A percentile compares a stretch with the other conserved stretches of the same genome.
These are phyloP conservation scores for Tiliacea aurago DNA, from an alignment of 2,888 invertebrate species.

Conservation along the genomic window DNA sequence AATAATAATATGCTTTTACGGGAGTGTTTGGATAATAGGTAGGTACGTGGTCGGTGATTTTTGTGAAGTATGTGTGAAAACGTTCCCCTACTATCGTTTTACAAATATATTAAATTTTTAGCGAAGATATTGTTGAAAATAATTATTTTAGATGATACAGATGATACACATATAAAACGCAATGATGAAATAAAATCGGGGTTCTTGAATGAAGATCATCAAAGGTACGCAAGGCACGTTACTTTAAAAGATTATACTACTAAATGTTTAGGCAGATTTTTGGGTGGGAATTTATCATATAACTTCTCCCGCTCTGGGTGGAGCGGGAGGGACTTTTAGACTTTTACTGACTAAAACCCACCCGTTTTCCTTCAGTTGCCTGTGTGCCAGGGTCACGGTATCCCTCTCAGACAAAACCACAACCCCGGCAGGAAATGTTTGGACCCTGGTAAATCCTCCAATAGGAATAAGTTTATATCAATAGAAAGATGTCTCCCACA, in stretches of 20 bases:
- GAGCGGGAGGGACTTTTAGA: too few species aligned
- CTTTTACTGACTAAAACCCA: too few species aligned
- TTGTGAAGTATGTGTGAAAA: not conserved
- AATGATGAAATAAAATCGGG: not conserved
- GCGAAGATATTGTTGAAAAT: not conserved
- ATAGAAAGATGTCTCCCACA: not conserved
- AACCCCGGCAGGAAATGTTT: too few species aligned
- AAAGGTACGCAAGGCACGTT: not conserved
- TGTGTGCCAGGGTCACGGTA: too few species aligned
- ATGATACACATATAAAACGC: not conserved
- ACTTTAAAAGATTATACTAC: not conserved
- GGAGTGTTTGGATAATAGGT: not conserved
- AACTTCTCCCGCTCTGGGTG: too few species aligned
- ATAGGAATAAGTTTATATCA: not conserved
- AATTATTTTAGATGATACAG: too few species aligned
- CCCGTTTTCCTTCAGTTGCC: too few species aligned
- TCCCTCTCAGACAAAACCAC: too few species aligned
- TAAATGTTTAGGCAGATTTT: too few species aligned
- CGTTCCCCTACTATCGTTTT: too few species aligned
- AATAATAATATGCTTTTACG: constrained; percentile 15
- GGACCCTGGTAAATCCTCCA: not conserved
- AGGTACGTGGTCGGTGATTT: not conserved
- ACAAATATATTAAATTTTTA: not conserved
- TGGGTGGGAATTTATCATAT: too few species aligned
- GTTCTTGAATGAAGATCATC: not conserved